These are phyloP conservation scores for Zapus hudsonius DNA, from an alignment of 2,113 vertebrate species.

Conservation along the genomic window DNA sequence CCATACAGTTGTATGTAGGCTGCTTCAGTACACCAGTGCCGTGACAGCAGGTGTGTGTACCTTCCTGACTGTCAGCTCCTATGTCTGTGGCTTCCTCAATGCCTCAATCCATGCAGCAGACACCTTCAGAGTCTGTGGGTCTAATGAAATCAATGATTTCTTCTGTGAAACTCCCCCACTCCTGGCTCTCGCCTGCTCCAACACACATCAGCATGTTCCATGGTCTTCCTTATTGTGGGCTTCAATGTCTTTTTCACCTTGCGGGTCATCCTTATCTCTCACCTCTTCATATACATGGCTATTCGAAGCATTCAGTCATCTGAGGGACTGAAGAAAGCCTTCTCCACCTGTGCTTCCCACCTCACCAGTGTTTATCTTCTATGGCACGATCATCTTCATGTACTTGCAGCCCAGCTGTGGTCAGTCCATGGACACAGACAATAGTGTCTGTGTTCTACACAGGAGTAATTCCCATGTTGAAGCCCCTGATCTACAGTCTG, in stretches of 20 bases:
- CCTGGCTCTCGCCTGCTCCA: conserved; percentile 60
- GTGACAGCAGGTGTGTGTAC: conserved; percentile 35
- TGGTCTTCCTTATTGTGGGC: conserved; percentile 42
- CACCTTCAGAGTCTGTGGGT: conserved; percentile 66
- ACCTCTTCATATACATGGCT: conserved; percentile 53
- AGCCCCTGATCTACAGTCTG: conserved; percentile 59
- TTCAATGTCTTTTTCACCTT: conserved; percentile 66
- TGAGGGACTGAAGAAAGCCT: conserved; percentile 34
- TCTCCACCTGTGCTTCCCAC: conserved; percentile 45
- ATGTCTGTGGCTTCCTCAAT: conserved; percentile 56
- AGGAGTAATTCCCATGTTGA: conserved; percentile 59
- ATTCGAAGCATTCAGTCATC: conserved; percentile 55
- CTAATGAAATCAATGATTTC: conserved; percentile 67
- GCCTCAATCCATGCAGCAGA: conserved; percentile 61
- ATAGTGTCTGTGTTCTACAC: conserved; percentile 58
- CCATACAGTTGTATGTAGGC: conserved; percentile 52
- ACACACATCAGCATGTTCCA: conserved; percentile 17
- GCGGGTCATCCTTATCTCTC: conserved; percentile 60
- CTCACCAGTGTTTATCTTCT: conserved; percentile 48
- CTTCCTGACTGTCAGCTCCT: conserved; percentile 33
- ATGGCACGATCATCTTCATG: conserved; percentile 23
- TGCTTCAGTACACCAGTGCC: conserved; percentile 60
- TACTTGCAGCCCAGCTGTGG: conserved; percentile 49
- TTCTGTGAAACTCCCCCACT: conserved; percentile 56
- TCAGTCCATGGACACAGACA: conserved; percentile 11